Percentiles rank a stretch among this genome's conserved stretches.
Evolutionary conservation across 1,140 invertebrate species (phyloP).

Genomic region (Pseudomyrmex flavicornis): DNA sequence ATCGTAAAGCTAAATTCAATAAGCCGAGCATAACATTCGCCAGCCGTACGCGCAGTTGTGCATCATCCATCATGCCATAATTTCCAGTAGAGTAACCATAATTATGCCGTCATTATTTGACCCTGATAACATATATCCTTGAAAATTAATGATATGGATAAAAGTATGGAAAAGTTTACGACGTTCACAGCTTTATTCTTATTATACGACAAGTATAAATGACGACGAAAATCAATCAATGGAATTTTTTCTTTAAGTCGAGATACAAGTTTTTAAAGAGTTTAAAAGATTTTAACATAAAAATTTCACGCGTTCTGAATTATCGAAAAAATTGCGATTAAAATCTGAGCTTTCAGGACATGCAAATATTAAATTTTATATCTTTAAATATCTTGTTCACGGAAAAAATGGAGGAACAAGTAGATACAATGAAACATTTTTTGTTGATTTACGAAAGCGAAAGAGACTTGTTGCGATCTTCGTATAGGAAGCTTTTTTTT

Average conservation of each 20-base stretch:
- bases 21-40: slow-evolving; percentile 33
- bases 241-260: slow-evolving; percentile 38
- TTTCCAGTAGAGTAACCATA: slow-evolving; percentile 49
- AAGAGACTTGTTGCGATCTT: slow-evolving; percentile 54
- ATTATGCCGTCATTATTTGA: slow-evolving; percentile 55
- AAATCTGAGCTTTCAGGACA: background rate
- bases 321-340: background rate
- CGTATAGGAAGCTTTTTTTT: slow-evolving; percentile 54
- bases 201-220: slow-evolving; percentile 22
- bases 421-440: slow-evolving; percentile 8
- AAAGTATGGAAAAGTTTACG: background rate
- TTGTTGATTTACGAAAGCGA: slow-evolving; percentile 43
- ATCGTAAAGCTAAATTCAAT: slow-evolving; percentile 49
- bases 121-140: slow-evolving; percentile 26
- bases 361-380: background rate
- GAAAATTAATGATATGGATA: slow-evolving; percentile 44
- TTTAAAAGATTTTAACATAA: background rate
- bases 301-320: background rate
- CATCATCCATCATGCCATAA: slow-evolving; percentile 43
- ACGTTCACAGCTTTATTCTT: slow-evolving; percentile 8
- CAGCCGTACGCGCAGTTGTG: background rate
- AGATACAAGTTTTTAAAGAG: background rate
- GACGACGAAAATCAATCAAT: background rate
- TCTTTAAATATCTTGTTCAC: background rate
- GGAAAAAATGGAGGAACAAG: background rate